Evolutionary conservation across 2,113 vertebrate species (phyloP).

Genomic region (Hydrochoerus hydrochaeris): DNA sequence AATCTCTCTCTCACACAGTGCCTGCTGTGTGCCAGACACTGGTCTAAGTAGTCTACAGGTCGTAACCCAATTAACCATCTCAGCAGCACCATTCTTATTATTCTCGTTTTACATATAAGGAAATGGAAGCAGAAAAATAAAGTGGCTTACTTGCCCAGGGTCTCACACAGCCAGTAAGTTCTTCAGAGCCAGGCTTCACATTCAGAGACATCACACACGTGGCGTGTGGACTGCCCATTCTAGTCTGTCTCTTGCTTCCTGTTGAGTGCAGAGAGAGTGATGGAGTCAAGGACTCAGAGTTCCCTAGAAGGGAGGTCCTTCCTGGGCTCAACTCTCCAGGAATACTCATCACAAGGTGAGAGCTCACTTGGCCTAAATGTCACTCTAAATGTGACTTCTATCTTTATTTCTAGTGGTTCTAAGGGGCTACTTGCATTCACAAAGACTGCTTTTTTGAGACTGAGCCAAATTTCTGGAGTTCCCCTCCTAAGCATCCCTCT

Average conservation of each 20-base stretch:
- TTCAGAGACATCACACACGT: not conserved
- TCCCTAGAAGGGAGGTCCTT: not conserved
- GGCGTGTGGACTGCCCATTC: not conserved
- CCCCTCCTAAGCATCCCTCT: not conserved
- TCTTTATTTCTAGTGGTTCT: not conserved
- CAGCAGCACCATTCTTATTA: not conserved
- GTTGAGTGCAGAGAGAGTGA: not conserved
- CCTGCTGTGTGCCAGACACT: not conserved
- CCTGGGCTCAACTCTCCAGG: not conserved
- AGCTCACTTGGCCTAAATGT: not conserved
- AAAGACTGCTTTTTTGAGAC: not conserved
- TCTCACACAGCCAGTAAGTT: not conserved
- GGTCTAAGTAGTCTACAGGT: not conserved
- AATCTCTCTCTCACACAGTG: slow-evolving; percentile 22
- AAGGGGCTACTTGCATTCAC: not conserved
- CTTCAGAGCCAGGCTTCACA: not conserved
- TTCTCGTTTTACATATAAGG: not conserved
- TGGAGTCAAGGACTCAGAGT: not conserved
- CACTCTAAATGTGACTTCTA: not conserved
- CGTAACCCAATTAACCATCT: not conserved
- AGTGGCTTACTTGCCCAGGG: not conserved
- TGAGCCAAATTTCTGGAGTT: not conserved
- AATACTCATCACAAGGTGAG: not conserved
- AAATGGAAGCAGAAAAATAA: slow-evolving; percentile 8
- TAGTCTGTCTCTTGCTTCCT: not conserved